Evolutionary conservation across 1,140 invertebrate species (phyloP), one percentile per base, ranked within the genome.

Genomic region (Sesamia nonagrioides): DNA sequence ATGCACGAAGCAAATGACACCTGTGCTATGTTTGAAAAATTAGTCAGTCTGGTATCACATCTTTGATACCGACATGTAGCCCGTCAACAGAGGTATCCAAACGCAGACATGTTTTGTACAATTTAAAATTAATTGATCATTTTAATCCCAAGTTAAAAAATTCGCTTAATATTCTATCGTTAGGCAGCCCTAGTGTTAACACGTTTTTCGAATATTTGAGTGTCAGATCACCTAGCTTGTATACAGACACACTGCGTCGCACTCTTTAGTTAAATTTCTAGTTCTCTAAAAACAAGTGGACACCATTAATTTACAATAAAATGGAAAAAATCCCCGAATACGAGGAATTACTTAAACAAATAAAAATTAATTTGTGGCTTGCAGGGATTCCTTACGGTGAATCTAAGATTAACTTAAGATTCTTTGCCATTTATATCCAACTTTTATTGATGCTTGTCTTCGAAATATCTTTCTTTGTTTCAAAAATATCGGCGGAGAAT

Each of bases 261-360:
- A 69, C 27, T 48, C 42, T 48, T n/a, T 48, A 69, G 18, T 27
- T 15, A 11, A 1, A 45, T 27, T 1, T 9, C 66, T 33, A 45
- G 15, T 1, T 9, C 66, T 33, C 6, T 33, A 6, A 48, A 42
- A 17, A 33, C 18, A 4, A 50, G 21, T 15, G 42, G 2, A 27
- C 13, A 15, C 21, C 11, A 48, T 37, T 11, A 35, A 37, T 4
- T 15, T 11, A 52, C 1, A 77, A 6, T 58, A 81, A 60, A 78
- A 92, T 92, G 89, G 84, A 85, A 66, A 42, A 18, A 61, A 82
- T 87, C 69, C 88, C 86, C 1, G 45, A 77, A 15, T 92, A 88
- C 48, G 84, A 89, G 56, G 87, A 91, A n/a, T 83, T 91, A 63
- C 87, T 91, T 17, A 84, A 77, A 52, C 86, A 87, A 71, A 89